Evolutionary conservation across 2,797 vertebrate genomes (phyloP).

Genomic region (Stomatorhinus walkeri): DNA sequence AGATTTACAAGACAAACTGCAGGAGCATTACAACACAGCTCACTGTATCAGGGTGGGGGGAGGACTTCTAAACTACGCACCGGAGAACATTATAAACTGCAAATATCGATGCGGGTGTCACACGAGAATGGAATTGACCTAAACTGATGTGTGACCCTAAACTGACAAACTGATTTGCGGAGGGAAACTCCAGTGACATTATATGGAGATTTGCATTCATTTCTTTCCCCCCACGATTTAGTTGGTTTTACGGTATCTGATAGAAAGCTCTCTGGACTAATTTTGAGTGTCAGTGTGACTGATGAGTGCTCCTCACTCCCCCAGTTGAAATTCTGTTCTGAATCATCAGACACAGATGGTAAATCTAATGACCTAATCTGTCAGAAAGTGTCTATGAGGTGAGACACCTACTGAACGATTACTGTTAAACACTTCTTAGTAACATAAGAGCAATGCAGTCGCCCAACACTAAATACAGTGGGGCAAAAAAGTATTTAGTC

Average conservation of each 20-base stretch:
- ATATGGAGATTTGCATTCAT: not conserved
- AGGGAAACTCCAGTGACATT: not conserved
- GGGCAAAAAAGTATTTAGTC: too few relatives aligned
- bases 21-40: not conserved
- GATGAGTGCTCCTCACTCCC: constrained; percentile 35
- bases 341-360: constrained; percentile 55
- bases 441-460: not conserved
- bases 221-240: not conserved
- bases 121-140: not conserved
- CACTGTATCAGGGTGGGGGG: not conserved
- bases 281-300: constrained; percentile 38
- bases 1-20: not conserved
- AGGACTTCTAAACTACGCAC: not conserved
- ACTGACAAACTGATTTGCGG: not conserved
- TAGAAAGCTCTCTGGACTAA: constrained; percentile 5
- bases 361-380: constrained; percentile 49
- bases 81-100: not conserved
- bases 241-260: constrained; percentile 9
- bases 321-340: constrained; percentile 34
- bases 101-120: not conserved
- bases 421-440: constrained; percentile 14
- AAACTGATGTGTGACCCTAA: not conserved
- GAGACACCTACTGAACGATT: not conserved
- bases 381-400: constrained; percentile 28
- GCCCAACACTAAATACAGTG: not conserved